phyloP scores from a whole-genome alignment of 37 sponge, comb jelly and placozoan genomes.

The Ianthella basta region DNA sequence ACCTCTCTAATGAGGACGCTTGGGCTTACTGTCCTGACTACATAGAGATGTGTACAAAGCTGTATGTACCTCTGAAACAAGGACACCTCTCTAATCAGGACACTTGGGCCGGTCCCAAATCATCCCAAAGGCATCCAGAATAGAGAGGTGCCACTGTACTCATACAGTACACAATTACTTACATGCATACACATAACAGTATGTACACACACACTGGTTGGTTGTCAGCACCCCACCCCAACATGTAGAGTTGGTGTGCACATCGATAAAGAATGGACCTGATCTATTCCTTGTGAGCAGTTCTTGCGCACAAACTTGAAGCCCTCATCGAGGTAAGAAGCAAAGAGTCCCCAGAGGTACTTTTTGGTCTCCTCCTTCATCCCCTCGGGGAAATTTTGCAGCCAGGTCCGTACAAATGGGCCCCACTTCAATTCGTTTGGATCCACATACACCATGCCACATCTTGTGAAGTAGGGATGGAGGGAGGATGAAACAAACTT shows the following conservation, averaged over 20 bases:
- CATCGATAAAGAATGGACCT: conserved; percentile 41
- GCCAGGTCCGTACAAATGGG: conserved; percentile 90
- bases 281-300: conserved; percentile 81
- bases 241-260: too few relatives aligned
- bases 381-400: conserved; percentile 71
- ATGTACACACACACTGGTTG: conserved; percentile 15
- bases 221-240: neutral
- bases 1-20: too few relatives aligned
- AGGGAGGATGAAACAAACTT: too few relatives aligned
- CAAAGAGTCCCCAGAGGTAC: conserved; percentile 83
- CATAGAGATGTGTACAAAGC: too few relatives aligned
- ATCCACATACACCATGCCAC: conserved; percentile 99
- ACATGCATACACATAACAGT: conserved; percentile 15
- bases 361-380: conserved; percentile 81
- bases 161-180: neutral
- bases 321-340: conserved; percentile 83
- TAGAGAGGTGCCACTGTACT: too few relatives aligned
- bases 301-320: conserved; percentile 89
- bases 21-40: too few relatives aligned
- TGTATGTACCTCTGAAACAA: too few relatives aligned
- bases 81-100: too few relatives aligned
- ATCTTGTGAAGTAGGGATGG: conserved; percentile 37
- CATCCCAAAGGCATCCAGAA: too few relatives aligned
- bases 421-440: conserved; percentile 89
- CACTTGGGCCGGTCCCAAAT: too few relatives aligned